These are phyloP conservation scores for Steatocranus sp. DNA, from an alignment of 2,797 vertebrate genomes.

Conservation along the genomic window DNA sequence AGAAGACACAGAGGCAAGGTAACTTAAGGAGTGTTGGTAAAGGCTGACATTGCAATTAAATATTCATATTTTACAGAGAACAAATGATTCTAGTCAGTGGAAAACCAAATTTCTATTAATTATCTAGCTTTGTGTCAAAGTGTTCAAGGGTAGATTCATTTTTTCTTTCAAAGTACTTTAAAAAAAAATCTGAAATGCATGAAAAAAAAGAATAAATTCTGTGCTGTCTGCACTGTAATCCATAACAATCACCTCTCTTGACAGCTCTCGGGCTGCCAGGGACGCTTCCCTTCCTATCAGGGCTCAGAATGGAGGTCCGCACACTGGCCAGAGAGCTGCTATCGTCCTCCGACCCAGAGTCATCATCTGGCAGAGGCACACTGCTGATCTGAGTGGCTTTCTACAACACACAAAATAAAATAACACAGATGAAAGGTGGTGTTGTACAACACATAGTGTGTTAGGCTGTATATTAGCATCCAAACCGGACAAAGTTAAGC, in stretches of 20 bases:
- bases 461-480: neutral
- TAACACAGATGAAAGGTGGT: neutral
- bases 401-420: conserved; percentile 50
- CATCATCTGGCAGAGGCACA: conserved; percentile 87
- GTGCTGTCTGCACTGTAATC: neutral
- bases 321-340: conserved; percentile 89
- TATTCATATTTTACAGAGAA: neutral
- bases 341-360: conserved; percentile 93
- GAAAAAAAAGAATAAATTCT: no score
- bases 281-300: conserved; percentile 82
- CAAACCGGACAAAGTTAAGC: neutral
- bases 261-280: conserved; percentile 89
- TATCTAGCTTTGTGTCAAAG: no score
- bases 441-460: neutral
- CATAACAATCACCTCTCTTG: conserved; percentile 83
- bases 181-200: no score
- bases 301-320: conserved; percentile 79
- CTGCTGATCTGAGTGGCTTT: conserved; percentile 94
- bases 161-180: no score
- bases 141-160: no score
- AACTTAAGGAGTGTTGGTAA: neutral
- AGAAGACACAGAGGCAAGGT: neutral
- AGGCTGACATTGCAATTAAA: neutral
- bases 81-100: no score
- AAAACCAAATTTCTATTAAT: no score